Conservation (phyloP, 2,113 vertebrate genomes). For the Anolis carolinensis region DNA sequence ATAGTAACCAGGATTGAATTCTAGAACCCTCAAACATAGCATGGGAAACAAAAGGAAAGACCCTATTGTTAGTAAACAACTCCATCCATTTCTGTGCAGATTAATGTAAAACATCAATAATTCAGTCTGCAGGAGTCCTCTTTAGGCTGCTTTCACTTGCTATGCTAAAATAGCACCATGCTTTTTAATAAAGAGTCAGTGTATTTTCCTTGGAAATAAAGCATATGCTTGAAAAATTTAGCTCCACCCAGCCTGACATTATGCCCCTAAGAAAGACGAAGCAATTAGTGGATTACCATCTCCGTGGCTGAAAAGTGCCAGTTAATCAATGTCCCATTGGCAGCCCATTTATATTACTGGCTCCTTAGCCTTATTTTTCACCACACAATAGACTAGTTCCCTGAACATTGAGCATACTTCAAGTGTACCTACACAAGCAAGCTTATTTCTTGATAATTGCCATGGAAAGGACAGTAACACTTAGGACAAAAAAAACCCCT, state of each 20-base stretch:
- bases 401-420: neutral
- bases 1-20: neutral
- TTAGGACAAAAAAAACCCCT: neutral
- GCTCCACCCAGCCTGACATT: neutral
- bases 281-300: neutral
- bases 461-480: neutral
- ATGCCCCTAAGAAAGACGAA: neutral
- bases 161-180: neutral
- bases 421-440: neutral
- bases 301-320: neutral
- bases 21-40: neutral
- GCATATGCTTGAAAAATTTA: neutral
- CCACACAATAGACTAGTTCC: neutral
- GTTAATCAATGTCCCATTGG: neutral
- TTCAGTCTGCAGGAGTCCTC: neutral
- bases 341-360: fast-evolving
- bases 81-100: neutral
- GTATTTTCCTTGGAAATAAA: neutral
- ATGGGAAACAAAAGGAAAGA: neutral
- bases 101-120: neutral
- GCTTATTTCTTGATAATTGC: neutral
- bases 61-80: neutral
- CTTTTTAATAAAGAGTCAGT: neutral
- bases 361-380: neutral
- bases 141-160: neutral